Base-by-base conservation (phyloP, 2,888 invertebrate genomes). In the Crocallis elinguaria region DNA sequence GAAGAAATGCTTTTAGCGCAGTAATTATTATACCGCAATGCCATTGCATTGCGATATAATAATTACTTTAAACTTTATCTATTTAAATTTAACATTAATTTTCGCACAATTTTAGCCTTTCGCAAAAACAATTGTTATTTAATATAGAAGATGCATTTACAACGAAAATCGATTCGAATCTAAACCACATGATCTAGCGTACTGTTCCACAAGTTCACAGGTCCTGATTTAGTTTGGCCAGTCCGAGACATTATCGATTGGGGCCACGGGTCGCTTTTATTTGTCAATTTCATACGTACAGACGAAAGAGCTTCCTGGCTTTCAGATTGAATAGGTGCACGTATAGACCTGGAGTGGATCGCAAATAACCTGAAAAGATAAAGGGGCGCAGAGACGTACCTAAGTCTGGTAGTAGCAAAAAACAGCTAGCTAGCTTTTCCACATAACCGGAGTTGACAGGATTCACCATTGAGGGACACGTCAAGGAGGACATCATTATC, bases 241-340 rank as follows among this genome's bases (percentile, higher is more conserved):
- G 75, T 65, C 69, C 67, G 77, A 76, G 76, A 77, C 75, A 64
- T 70, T 81, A 83, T 84, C 77, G 83, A 83, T 82, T 79, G 70
- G 62, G 62, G 60, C 50, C 61, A 60, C 60, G 62, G 66, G 72
- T 64, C 67, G 70, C 67, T 60, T 60, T 64, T 64, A 64, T 64
- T 64, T 64, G 64, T 60, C 62, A 64, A 64, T 64, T 64, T 64
- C 53, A 56, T 62, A 58, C 54, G 58, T 44, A 58, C 51, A 57
- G 53, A 49, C 44, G 56, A 49, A 35, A 38, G 49, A 25, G 25
- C 54, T 62, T 58, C 54, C 62, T 35, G 56, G 53, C 64, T 64
- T 62, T 57, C 44, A 60, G 49, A 62, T 56, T 60, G 61, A 64
- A 64, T 58, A 45, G 52, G 49, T 49, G 50, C 57, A 50, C 44